A percentile compares a stretch with the other conserved stretches of the same genome.
phyloP scores from a whole-genome alignment of 2,888 invertebrate genomes.

The Tromatobia lineatoria region DNA sequence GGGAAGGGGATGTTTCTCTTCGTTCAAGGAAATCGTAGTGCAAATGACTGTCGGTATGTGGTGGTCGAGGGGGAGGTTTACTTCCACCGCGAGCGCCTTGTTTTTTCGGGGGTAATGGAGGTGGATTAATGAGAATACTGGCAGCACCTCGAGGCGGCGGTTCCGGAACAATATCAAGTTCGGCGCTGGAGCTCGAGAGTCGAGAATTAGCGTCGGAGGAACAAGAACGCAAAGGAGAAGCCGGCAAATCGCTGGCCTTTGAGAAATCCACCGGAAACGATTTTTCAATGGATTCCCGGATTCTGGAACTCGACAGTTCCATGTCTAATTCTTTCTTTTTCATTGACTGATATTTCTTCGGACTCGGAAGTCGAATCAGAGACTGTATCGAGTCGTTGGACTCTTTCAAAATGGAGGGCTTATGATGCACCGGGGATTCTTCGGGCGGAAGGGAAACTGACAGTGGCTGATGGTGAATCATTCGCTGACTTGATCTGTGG shows the following conservation, averaged over 20 bases:
- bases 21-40: conserved; percentile 87
- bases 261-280: conserved; percentile 83
- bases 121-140: conserved; percentile 89
- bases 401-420: conserved; percentile 73
- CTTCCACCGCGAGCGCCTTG: conserved; percentile 87
- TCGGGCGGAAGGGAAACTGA: conserved; percentile 91
- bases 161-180: conserved; percentile 87
- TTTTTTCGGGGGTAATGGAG: conserved; percentile 91
- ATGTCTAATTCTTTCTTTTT: conserved; percentile 78
- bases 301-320: conserved; percentile 74
- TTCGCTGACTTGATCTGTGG: conserved; percentile 78
- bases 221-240: conserved; percentile 80
- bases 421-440: conserved; percentile 84
- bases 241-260: conserved; percentile 77
- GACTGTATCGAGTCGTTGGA: conserved; percentile 77
- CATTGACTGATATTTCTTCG: conserved; percentile 81
- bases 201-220: conserved; percentile 82
- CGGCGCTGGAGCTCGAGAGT: conserved; percentile 82
- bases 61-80: conserved; percentile 88
- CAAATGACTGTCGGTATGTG: conserved; percentile 86
- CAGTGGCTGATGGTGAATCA: conserved; percentile 87
- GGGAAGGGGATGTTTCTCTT: conserved; percentile 82
- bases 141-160: conserved; percentile 90
- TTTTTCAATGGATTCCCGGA: conserved; percentile 77
- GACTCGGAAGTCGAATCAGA: conserved; percentile 83